A percentile compares a stretch with the other conserved stretches of the same genome.
Conservation (phyloP, 2,113 vertebrate genomes). For the Eudyptes chrysolophus region DNA sequence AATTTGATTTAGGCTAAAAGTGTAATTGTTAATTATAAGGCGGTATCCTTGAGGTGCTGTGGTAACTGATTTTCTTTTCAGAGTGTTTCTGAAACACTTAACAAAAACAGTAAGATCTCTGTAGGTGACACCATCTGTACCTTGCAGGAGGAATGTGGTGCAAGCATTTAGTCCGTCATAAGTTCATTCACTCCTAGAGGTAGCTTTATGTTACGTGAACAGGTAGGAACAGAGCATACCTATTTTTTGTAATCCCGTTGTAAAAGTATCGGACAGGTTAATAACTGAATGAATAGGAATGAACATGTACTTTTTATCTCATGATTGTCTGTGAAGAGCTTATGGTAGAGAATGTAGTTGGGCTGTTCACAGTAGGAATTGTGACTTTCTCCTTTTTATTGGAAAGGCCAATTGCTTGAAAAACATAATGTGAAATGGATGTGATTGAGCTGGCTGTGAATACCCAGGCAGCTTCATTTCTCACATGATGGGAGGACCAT, state of each 20-base stretch:
- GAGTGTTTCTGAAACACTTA: neutral
- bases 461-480: neutral
- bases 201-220: neutral
- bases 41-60: neutral
- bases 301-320: neutral
- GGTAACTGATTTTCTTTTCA: neutral
- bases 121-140: neutral
- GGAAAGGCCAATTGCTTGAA: neutral
- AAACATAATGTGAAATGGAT: neutral
- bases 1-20: neutral
- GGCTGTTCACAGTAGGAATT: neutral
- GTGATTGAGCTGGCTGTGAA: neutral
- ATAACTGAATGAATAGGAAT: neutral
- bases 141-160: neutral
- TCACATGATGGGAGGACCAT: fast-evolving
- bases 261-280: neutral
- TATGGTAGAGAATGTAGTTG: neutral
- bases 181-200: neutral
- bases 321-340: neutral
- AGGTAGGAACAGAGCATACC: neutral
- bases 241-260: neutral
- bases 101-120: neutral
- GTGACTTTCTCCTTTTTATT: neutral
- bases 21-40: neutral
- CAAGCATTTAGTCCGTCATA: neutral